Conservation (phyloP, 2,888 invertebrate species). For the Polia nebulosa region DNA sequence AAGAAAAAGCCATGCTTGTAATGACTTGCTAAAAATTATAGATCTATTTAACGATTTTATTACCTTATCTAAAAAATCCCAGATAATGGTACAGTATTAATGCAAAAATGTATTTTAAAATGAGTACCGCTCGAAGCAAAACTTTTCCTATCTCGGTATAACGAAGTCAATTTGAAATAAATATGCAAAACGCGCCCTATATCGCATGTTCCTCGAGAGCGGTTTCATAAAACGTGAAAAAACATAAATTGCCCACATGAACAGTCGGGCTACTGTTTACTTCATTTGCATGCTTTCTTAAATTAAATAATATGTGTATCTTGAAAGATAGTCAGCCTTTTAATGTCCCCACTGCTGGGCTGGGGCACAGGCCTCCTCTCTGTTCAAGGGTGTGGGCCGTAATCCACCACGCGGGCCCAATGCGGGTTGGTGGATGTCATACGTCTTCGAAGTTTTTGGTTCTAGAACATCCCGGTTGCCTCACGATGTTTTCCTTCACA, state of each 20-base stretch:
- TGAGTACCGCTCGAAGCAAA: slow-evolving; percentile 7
- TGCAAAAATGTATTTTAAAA: slow-evolving; percentile 13
- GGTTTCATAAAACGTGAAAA: slow-evolving; percentile 19
- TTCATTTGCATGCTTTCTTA: slow-evolving; percentile 18
- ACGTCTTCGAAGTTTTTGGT: no score
- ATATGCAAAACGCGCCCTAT: slow-evolving; percentile 23
- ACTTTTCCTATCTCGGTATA: slow-evolving; percentile 30
- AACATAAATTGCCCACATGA: not conserved
- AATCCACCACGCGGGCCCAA: no score
- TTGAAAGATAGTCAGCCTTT: no score
- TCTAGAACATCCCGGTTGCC: no score
- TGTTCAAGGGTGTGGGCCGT: no score
- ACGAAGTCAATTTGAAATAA: slow-evolving; percentile 45
- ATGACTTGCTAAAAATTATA: no score
- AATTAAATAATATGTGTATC: not conserved
- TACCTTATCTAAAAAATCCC: not conserved
- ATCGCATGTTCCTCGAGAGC: not conserved
- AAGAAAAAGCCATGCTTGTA: no score
- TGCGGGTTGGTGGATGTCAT: no score
- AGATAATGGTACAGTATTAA: not conserved
- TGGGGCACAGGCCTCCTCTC: no score
- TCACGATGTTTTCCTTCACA: no score
- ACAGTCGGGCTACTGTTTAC: not conserved
- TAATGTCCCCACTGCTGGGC: no score
- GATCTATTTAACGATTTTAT: no score